A percentile compares a stretch with the other conserved stretches of the same genome.
Evolutionary conservation across 2,888 invertebrate genomes (phyloP).

Genomic region (Pristionchus fissidentatus): DNA sequence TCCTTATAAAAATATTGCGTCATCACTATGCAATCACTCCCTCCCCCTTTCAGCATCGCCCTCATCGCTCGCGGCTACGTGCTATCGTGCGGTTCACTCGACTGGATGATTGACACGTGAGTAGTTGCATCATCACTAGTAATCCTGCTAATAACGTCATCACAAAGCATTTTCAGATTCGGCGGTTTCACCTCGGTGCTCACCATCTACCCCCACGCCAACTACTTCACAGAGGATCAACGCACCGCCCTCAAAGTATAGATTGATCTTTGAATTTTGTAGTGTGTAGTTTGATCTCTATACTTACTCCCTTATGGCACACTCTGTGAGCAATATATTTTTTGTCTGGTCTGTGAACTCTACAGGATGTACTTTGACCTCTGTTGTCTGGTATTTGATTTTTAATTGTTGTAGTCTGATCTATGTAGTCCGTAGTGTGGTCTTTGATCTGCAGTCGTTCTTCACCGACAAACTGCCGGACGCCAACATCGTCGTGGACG

Average conservation of each 20-base stretch:
- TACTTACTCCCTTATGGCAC: no score
- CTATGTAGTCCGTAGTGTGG: no score
- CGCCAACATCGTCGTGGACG: constrained; percentile 41
- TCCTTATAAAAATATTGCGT: no score
- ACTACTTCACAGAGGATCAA: constrained; percentile 27
- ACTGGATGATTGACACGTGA: constrained; percentile 39
- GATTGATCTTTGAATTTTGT: neutral
- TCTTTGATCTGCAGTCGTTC: constrained; percentile 11
- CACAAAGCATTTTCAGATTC: neutral
- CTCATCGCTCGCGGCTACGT: constrained; percentile 37
- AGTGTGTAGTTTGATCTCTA: neutral
- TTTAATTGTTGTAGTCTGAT: no score
- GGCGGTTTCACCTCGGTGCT: constrained; percentile 36
- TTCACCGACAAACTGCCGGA: constrained; percentile 30
- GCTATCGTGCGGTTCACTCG: constrained; percentile 39
- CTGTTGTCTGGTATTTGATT: neutral
- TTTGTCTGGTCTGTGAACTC: neutral
- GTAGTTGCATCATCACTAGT: neutral
- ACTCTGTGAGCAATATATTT: no score
- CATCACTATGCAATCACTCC: no score
- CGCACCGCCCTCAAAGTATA: constrained; percentile 6
- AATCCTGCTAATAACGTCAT: neutral
- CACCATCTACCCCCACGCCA: constrained; percentile 22
- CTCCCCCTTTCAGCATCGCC: constrained; percentile 10
- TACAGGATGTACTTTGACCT: neutral